phyloP scores from a whole-genome alignment of 2,888 invertebrate genomes.

The Ditylenchus weischeri region DNA sequence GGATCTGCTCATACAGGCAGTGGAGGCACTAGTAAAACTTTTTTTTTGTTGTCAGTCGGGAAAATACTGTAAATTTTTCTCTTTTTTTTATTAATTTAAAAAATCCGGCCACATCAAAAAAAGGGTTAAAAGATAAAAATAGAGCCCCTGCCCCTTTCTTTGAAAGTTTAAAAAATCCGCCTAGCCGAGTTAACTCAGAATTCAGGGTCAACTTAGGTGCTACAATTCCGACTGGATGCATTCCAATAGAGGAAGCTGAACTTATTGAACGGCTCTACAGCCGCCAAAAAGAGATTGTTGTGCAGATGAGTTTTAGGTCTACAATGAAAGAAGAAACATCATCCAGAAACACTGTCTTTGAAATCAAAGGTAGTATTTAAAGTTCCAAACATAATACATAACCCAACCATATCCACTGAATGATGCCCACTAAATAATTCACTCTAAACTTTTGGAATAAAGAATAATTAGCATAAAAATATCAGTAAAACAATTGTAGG shows the following conservation, averaged over 20 bases:
- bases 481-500: conserved; percentile 10
- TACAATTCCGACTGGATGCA: conserved; percentile 46
- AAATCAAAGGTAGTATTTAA: conserved; percentile 61
- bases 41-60: background rate
- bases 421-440: too few species aligned
- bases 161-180: too few species aligned
- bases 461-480: too few species aligned
- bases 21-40: conserved; percentile 17
- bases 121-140: too few species aligned
- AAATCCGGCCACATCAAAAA: too few species aligned
- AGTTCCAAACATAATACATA: background rate
- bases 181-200: too few species aligned
- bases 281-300: conserved; percentile 45
- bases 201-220: conserved; percentile 1
- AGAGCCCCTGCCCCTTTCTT: too few species aligned
- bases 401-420: background rate
- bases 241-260: conserved; percentile 61
- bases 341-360: conserved; percentile 74
- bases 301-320: conserved; percentile 51
- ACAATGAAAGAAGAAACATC: conserved; percentile 54
- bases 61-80: too few species aligned
- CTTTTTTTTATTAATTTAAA: too few species aligned
- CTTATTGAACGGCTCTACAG: conserved; percentile 59
- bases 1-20: conserved; percentile 60
- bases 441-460: too few species aligned